A percentile compares a stretch with the other conserved stretches of the same genome.
phyloP scores from a whole-genome alignment of 2,797 vertebrate species.

The Lithobates pipiens region DNA sequence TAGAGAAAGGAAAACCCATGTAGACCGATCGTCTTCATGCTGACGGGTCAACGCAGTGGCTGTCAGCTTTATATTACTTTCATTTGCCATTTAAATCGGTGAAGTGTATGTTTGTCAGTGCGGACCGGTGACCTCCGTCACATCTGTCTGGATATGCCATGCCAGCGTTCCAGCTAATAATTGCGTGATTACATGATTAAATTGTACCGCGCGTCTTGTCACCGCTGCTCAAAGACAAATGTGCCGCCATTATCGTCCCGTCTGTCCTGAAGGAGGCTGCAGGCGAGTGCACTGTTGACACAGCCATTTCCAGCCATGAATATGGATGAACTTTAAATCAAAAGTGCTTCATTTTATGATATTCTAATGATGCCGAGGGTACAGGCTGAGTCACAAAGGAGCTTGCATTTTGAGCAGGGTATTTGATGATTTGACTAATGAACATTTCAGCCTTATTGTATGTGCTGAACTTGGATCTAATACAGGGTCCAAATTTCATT shows the following conservation, averaged over 20 bases:
- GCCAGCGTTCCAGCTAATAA: slow-evolving; percentile 5
- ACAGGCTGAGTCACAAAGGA: slow-evolving; percentile 47
- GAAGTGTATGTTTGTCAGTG: background rate
- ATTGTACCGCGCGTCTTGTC: slow-evolving; percentile 15
- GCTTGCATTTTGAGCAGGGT: slow-evolving; percentile 44
- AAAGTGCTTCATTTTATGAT: slow-evolving; percentile 58
- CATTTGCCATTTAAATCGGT: slow-evolving; percentile 25
- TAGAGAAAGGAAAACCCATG: background rate
- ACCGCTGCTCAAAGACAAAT: slow-evolving; percentile 14
- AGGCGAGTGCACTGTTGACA: slow-evolving; percentile 54
- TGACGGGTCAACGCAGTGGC: background rate
- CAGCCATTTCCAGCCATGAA: slow-evolving; percentile 56
- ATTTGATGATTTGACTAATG: slow-evolving; percentile 56
- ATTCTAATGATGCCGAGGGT: slow-evolving; percentile 57
- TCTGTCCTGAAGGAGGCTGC: slow-evolving; percentile 20
- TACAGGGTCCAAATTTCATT: slow-evolving; percentile 32
- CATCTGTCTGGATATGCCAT: background rate
- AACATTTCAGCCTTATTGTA: slow-evolving; percentile 35
- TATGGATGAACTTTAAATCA: slow-evolving; percentile 59
- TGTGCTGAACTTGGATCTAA: slow-evolving; percentile 7
- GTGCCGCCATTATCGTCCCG: slow-evolving; percentile 22
- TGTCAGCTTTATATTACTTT: background rate
- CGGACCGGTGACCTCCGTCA: background rate
- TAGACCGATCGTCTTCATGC: background rate
- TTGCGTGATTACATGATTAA: slow-evolving; percentile 9